Evolutionary conservation across 2,888 invertebrate genomes (phyloP), one percentile per base, ranked within the genome.

Genomic region (Rhagophthalmus giganteus): DNA sequence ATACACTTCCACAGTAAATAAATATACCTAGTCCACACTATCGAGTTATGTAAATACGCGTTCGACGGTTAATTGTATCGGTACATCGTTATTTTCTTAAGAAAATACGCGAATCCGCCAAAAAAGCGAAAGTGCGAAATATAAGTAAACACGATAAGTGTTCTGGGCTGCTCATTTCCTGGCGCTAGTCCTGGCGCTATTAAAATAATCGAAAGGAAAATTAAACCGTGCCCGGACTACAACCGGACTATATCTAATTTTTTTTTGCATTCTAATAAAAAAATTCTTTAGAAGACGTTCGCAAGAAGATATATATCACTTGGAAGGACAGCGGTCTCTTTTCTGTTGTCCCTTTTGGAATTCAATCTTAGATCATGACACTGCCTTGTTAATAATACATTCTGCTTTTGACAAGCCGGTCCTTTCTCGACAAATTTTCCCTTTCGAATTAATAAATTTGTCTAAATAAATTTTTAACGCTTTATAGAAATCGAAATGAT

Each of bases 91-190:
- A n/a, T n/a, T n/a, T n/a, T n/a, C n/a, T n/a, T n/a, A n/a, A n/a
- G n/a, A n/a, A n/a, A n/a, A n/a, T n/a, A n/a, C n/a, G n/a, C n/a
- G 6, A 25, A 7, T 20, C n/a, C 11, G 5, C 40, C 20, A 41
- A 28, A 20, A 12, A 41, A 32, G 26, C 24, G 16, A n/a, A 44
- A 44, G 15, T 28, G 34, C 34, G 10, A 27, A 42, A 24, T 44
- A 13, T 35, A 42, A 33, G 34, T 44, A 44, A 44, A 44, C 35
- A 44, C 28, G n/a, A n/a, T n/a, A n/a, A n/a, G n/a, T n/a, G n/a
- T n/a, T n/a, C n/a, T n/a, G n/a, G n/a, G n/a, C n/a, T 28, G 10
- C 35, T 44, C 35, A 44, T 44, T 44, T 44, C 34, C 35, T 27
- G 30, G 14, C 24, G 25, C 35, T 34, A 45, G 7, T 20, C 7